These are phyloP conservation scores for Argyrosomus regius DNA, from an alignment of 2,797 vertebrate genomes.

Conservation along the genomic window DNA sequence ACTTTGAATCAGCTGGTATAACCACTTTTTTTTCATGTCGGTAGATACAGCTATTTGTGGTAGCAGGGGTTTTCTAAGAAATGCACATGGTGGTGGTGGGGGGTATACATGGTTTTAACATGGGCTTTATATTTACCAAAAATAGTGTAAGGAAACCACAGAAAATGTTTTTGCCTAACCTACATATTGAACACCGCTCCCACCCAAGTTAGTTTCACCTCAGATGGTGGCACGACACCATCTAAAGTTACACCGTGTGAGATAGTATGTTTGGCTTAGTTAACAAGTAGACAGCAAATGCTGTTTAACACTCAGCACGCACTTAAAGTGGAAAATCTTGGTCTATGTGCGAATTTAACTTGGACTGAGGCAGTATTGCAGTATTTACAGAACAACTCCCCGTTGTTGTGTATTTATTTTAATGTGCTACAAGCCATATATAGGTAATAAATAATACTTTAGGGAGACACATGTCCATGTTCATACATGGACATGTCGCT, in stretches of 20 bases:
- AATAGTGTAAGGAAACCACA: slow-evolving; percentile 18
- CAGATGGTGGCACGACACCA: neutral
- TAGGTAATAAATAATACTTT: too few relatives aligned
- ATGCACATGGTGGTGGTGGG: neutral
- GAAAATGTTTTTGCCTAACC: neutral
- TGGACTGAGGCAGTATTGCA: neutral
- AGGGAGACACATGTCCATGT: too few relatives aligned
- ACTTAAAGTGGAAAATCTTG: neutral
- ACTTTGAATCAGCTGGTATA: neutral
- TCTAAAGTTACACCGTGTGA: neutral
- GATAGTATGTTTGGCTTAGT: neutral
- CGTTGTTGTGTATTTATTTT: too few relatives aligned
- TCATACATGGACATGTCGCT: too few relatives aligned
- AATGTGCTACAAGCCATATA: too few relatives aligned
- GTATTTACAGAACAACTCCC: neutral
- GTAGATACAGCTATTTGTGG: neutral
- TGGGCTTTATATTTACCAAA: neutral
- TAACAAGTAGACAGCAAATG: neutral
- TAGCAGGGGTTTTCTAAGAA: neutral
- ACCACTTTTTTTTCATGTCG: slow-evolving; percentile 2
- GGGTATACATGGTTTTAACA: neutral
- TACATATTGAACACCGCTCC: neutral
- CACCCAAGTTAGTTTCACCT: neutral
- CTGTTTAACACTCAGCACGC: neutral
- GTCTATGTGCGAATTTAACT: neutral